Conservation (phyloP, 2,797 vertebrate species). For the Lagorchestes hirsutus region DNA sequence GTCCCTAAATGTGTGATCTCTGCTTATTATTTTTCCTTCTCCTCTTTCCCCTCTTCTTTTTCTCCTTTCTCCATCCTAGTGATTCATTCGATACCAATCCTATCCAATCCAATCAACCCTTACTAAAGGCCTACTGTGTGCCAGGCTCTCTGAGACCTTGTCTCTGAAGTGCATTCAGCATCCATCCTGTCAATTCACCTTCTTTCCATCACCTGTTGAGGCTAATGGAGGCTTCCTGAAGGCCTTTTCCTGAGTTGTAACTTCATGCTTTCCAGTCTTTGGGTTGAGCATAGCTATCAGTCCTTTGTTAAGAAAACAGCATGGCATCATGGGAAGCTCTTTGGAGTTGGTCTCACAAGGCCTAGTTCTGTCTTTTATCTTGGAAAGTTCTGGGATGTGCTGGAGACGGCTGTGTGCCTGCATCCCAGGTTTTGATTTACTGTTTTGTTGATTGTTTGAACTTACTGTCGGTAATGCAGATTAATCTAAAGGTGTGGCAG, state of each 20-base stretch:
- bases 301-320: neutral
- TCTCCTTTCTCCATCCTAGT: neutral
- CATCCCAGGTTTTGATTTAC: neutral
- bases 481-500: neutral
- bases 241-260: neutral
- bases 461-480: neutral
- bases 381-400: neutral
- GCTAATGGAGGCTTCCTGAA: neutral
- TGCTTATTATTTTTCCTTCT: neutral
- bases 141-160: neutral
- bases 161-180: too few species aligned
- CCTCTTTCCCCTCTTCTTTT: neutral
- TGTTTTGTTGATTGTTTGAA: neutral
- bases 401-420: neutral
- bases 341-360: neutral
- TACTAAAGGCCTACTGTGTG: neutral
- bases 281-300: neutral
- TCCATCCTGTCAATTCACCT: neutral
- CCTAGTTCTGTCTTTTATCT: neutral
- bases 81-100: neutral
- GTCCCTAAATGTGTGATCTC: too few species aligned
- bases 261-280: neutral
- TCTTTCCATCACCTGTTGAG: neutral
- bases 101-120: neutral
- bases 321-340: neutral